Base-by-base conservation (phyloP, 2,888 invertebrate species). In the Hoplodrina blanda region DNA sequence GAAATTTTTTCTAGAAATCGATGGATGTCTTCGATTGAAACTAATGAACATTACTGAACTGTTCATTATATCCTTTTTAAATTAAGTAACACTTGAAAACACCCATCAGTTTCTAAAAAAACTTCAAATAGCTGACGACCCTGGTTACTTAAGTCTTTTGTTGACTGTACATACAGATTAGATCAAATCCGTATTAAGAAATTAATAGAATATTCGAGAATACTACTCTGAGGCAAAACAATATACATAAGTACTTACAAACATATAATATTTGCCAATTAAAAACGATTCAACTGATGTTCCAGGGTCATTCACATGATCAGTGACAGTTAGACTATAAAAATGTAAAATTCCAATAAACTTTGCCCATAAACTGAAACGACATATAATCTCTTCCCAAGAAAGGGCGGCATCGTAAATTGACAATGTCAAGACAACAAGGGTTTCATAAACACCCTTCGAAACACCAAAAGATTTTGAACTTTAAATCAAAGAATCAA, bases 391-490 rank as follows among this genome's bases (percentile, higher is more conserved):
- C 56, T 74, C 46, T 53, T 71, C 72, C 53, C 53, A 72, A 79
- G 77, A 78, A 82, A 80, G 73, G 69, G 75, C 79, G 79, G 69
- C 62, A 76, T 80, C 70, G 66, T 69, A 82, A 85, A 86, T 85
- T 86, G 81, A 78, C 85, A 87, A 88, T 81, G 81, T 84, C 80
- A 82, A 86, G 78, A 82, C 76, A 74, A 61, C 57, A 75, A 80
- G 79, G 80, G 69, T 76, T 76, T 56, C 53, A 71, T 76, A 76
- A 78, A 84, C 81, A 80, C 80, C 83, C 78, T 78, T 65, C 67
- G 69, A 80, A 52, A 13, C 11, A 50, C 7, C 13, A 56, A 69
- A 56, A 15, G n/a, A 70, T 64, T 73, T 33, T 75, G 30, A 71
- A 76, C 82, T 74, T 75, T 81, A 86, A 64, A 44, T 6, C n/a